Evolutionary conservation across 2,113 vertebrate genomes (phyloP).

Genomic region (Ciconia boyciana): DNA sequence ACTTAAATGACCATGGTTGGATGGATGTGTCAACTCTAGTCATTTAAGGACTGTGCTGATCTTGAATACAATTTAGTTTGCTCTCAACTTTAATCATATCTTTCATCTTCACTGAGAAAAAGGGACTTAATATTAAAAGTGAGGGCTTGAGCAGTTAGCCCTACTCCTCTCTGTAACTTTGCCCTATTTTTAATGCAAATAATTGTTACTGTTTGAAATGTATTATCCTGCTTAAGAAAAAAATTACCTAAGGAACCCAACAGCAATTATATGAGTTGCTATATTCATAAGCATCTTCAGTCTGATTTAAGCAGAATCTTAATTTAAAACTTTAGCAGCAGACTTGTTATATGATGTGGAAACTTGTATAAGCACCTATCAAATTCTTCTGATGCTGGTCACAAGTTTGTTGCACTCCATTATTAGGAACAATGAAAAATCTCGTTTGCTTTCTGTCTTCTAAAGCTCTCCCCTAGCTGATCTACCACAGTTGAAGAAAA

Average conservation of each 20-base stretch:
- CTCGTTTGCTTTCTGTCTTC: neutral
- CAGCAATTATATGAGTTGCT: neutral
- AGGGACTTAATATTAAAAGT: neutral
- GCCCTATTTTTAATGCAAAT: neutral
- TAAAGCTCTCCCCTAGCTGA: neutral
- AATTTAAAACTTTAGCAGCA: neutral
- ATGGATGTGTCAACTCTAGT: neutral
- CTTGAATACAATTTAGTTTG: neutral
- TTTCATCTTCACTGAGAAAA: neutral
- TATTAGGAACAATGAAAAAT: conserved; percentile 49
- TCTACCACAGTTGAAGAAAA: neutral
- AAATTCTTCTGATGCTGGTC: conserved; percentile 11
- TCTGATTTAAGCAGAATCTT: neutral
- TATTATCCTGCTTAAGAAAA: neutral
- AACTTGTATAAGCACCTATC: conserved; percentile 10
- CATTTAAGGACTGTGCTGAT: neutral
- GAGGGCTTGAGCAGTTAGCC: neutral
- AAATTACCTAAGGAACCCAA: neutral
- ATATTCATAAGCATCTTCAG: neutral
- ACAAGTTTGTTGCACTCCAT: conserved; percentile 29
- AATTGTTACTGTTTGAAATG: conserved; percentile 1
- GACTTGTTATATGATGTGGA: neutral
- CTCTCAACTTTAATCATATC: neutral
- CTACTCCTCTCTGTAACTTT: neutral
- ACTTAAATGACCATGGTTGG: neutral